phyloP scores from a whole-genome alignment of 2,888 invertebrate genomes.

The Cerceris rybyensis region DNA sequence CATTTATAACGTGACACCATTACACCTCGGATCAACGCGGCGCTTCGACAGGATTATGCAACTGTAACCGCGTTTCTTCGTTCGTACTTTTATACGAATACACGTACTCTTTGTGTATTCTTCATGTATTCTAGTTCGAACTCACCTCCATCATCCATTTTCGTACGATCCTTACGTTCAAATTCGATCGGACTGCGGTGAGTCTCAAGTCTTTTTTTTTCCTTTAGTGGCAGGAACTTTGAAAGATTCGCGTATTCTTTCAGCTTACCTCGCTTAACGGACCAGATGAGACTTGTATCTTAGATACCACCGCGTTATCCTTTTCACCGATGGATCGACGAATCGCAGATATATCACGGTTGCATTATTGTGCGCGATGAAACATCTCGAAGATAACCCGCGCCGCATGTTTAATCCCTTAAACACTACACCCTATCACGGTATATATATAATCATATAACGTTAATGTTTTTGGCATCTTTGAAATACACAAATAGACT shows the following conservation, averaged over 20 bases:
- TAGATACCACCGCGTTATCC: background rate
- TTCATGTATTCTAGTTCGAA: too few relatives aligned
- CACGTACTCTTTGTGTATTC: background rate
- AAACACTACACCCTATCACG: conserved; percentile 70
- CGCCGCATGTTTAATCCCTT: conserved; percentile 59
- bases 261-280: too few relatives aligned
- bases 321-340: conserved; percentile 1
- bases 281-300: too few relatives aligned
- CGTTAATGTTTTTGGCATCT: conserved; percentile 84
- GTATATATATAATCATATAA: conserved; percentile 75
- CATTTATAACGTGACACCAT: conserved; percentile 5
- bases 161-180: background rate
- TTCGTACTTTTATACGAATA: background rate
- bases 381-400: conserved; percentile 19
- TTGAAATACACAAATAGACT: conserved; percentile 87
- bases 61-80: background rate
- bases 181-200: background rate
- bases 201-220: too few relatives aligned
- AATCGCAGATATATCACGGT: conserved; percentile 17
- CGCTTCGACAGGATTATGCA: conserved; percentile 27
- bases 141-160: conserved; percentile 1
- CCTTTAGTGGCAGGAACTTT: too few relatives aligned
- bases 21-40: conserved; percentile 40
- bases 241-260: too few relatives aligned
- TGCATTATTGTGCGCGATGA: conserved; percentile 11